A percentile compares a stretch with the other conserved stretches of the same genome.
Evolutionary conservation across 2,797 vertebrate genomes (phyloP).

Genomic region (Heterohyrax brucei): DNA sequence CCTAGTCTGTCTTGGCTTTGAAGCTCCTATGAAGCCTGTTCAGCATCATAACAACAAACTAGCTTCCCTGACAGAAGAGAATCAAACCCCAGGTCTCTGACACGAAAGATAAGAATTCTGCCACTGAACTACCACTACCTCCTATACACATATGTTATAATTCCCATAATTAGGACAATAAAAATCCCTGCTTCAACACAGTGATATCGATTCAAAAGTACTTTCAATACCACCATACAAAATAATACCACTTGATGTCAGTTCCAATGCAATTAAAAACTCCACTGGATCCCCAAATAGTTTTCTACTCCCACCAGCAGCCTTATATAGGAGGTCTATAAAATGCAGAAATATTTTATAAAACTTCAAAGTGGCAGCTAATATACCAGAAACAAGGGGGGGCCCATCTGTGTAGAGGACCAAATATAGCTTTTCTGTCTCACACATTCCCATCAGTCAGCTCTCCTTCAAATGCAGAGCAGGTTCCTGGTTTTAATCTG

Average conservation of each 20-base stretch:
- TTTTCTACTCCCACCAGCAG: slow-evolving; percentile 36
- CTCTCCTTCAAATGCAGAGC: slow-evolving; percentile 29
- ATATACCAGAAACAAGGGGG: slow-evolving; percentile 54
- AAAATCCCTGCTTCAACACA: not conserved
- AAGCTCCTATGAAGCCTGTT: not conserved
- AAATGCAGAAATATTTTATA: slow-evolving; percentile 48
- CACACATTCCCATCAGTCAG: slow-evolving; percentile 56
- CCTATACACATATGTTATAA: not conserved
- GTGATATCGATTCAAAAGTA: slow-evolving; percentile 16
- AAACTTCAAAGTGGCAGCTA: slow-evolving; percentile 68
- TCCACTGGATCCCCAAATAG: slow-evolving; percentile 39
- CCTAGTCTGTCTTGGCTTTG: not conserved
- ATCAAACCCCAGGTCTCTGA: not conserved
- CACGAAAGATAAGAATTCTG: not conserved
- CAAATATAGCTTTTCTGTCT: slow-evolving; percentile 69
- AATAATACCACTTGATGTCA: slow-evolving; percentile 45
- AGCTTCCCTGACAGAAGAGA: not conserved
- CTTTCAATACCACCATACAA: not conserved
- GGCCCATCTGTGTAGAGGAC: slow-evolving; percentile 35
- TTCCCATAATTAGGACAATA: slow-evolving; percentile 11
- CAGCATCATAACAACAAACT: not conserved
- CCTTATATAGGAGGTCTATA: slow-evolving; percentile 38
- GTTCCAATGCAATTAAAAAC: slow-evolving; percentile 57
- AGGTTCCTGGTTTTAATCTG: slow-evolving; percentile 37
- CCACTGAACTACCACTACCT: not conserved